These are phyloP conservation scores for Anneissia japonica DNA, from an alignment of 35 echinoderm and acorn worm species.

Conservation along the genomic window DNA sequence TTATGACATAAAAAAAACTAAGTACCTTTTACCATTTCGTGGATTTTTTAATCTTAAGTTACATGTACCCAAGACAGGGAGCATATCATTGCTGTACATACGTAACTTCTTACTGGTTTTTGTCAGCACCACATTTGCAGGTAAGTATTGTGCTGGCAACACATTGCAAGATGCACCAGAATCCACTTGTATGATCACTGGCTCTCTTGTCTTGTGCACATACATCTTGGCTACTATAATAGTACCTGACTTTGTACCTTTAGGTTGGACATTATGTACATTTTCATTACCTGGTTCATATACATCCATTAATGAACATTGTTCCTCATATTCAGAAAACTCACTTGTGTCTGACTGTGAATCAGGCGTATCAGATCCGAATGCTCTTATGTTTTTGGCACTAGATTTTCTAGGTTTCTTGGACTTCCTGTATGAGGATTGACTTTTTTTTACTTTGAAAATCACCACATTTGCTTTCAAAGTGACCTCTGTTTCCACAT, in stretches of 20 bases:
- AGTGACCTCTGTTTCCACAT: slow-evolving; percentile 41
- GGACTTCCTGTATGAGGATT: neutral
- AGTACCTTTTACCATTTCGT: slow-evolving; percentile 5
- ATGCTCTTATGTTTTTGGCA: neutral
- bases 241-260: neutral
- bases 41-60: slow-evolving; percentile 20
- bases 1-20: slow-evolving; percentile 25
- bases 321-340: neutral
- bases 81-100: slow-evolving; percentile 28
- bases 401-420: neutral
- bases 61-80: slow-evolving; percentile 14
- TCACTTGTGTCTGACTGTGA: neutral
- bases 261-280: neutral
- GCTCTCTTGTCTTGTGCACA: neutral
- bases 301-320: neutral
- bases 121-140: neutral
- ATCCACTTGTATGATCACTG: slow-evolving; percentile 31
- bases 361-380: neutral
- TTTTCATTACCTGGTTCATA: neutral
- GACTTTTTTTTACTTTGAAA: neutral
- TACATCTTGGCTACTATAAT: neutral
- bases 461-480: slow-evolving; percentile 18
- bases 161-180: slow-evolving; percentile 41
- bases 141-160: slow-evolving; percentile 6
- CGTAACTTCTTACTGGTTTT: slow-evolving; percentile 4